Base-by-base conservation (phyloP, 2,113 vertebrate species). In the Rutilus rutilus region DNA sequence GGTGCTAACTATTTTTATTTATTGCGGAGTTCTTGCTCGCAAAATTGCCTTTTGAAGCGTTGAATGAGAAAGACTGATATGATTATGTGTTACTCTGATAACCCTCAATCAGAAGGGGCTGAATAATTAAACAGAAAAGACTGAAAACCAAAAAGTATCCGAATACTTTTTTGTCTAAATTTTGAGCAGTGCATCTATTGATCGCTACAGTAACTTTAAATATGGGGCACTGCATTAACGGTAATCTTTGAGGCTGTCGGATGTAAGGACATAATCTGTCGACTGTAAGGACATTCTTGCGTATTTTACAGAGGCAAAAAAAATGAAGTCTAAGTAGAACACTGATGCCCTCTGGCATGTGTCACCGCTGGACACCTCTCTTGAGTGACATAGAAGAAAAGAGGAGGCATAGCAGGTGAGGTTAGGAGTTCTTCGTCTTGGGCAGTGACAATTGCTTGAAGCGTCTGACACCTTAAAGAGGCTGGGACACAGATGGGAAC, bases 321-420 rank as follows among this genome's bases (percentile, higher is more conserved):
- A 95, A 96, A 96, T 95, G 95, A 93, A 96, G 96, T 94, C 93
- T 97, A 92, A 97, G 96, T 94, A 95, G 95, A 19, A 96, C 97
- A 96, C 94, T 97, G 94, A 96, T 83, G 65, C 96, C 95, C 96
- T 96, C 95, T 96, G 96, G 95, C 81, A 83, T 36, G 64, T 71
- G 80, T 52, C 80, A 83, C 17, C 0, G 0, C 42, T 67, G 60
- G 60, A 47, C 62, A 82, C 47, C 30, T 82, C 80, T 82, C 80
- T 15, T 71, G 64, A 81, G 78, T 81, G 78, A 82, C 45, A 67
- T 2, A 82, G 45, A 82, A 52, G 80, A 81, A n/a, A 23, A 62
- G 57, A 65, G 79, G 62, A 73, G 47, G 47, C 19, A 36, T 30
- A 69, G 50, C 45, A 57, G 50, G 81, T 83, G 81, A 73, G 65